Conservation (phyloP, 2,797 vertebrate genomes). For the Acestrorhynchus altus region DNA sequence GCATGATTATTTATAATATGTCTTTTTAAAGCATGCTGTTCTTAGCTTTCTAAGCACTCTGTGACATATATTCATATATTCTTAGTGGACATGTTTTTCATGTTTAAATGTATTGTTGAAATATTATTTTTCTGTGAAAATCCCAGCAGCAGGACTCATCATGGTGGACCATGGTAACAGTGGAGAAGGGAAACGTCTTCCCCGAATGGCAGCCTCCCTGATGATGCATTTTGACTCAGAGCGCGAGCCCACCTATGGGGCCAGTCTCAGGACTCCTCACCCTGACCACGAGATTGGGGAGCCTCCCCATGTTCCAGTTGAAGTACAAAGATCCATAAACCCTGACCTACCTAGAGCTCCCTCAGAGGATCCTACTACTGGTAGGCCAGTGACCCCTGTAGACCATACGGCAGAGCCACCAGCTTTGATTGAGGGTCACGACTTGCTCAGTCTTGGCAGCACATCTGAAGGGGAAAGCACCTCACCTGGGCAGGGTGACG, state of each 20-base stretch:
- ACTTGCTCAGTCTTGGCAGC: constrained; percentile 43
- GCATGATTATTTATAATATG: too few species aligned
- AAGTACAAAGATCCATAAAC: neutral
- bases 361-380: neutral
- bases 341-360: neutral
- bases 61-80: neutral
- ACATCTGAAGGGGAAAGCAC: constrained; percentile 29
- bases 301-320: neutral
- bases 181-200: constrained; percentile 44
- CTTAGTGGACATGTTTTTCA: neutral
- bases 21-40: too few species aligned
- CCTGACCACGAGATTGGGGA: neutral
- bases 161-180: constrained; percentile 23
- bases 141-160: neutral
- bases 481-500: constrained; percentile 42
- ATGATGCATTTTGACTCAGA: constrained; percentile 42
- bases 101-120: neutral
- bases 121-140: neutral
- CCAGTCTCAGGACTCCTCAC: neutral
- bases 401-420: constrained; percentile 6
- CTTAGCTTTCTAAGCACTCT: neutral
- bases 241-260: constrained; percentile 21
- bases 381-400: neutral
- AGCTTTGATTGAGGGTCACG: constrained; percentile 23
- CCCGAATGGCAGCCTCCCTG: constrained; percentile 55